phyloP scores from a whole-genome alignment of 2,113 vertebrate genomes.

The Dipodomys spectabilis region DNA sequence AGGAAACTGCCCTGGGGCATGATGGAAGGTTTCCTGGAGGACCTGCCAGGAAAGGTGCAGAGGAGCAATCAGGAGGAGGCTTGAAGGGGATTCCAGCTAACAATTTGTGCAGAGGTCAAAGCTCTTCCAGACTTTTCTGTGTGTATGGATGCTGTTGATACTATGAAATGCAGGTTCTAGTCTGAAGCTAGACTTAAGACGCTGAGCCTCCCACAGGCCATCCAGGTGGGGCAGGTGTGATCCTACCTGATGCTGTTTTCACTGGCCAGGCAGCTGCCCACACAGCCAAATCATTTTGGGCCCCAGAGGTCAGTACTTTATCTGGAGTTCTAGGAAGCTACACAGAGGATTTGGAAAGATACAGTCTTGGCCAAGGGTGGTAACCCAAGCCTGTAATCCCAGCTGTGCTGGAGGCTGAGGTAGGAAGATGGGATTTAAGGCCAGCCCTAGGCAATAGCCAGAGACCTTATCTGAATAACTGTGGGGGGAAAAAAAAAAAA shows the following conservation, averaged over 20 bases:
- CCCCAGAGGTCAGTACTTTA: not conserved
- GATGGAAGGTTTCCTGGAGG: conserved; percentile 25
- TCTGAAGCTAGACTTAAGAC: not conserved
- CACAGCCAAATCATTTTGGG: not conserved
- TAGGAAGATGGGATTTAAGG: too few species aligned
- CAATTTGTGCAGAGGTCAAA: not conserved
- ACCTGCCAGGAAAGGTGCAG: not conserved
- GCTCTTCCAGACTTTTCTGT: not conserved
- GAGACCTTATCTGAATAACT: too few species aligned
- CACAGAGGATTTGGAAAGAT: too few species aligned
- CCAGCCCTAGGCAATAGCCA: too few species aligned
- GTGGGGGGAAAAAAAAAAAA: too few species aligned
- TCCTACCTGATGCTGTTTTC: not conserved
- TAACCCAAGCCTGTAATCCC: too few species aligned
- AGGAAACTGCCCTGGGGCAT: not conserved
- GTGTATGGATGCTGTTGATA: accelerated
- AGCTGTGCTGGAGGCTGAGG: too few species aligned
- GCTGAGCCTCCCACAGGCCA: not conserved
- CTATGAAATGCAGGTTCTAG: not conserved
- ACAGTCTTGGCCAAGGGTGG: too few species aligned
- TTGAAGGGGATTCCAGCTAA: not conserved
- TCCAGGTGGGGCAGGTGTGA: not conserved
- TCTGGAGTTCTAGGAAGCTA: too few species aligned
- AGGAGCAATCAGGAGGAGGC: not conserved
- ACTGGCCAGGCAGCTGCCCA: not conserved